Percentiles rank a stretch among this genome's conserved stretches.
Evolutionary conservation across 2,888 invertebrate genomes (phyloP).

Genomic region (Oeneis ivallda): DNA sequence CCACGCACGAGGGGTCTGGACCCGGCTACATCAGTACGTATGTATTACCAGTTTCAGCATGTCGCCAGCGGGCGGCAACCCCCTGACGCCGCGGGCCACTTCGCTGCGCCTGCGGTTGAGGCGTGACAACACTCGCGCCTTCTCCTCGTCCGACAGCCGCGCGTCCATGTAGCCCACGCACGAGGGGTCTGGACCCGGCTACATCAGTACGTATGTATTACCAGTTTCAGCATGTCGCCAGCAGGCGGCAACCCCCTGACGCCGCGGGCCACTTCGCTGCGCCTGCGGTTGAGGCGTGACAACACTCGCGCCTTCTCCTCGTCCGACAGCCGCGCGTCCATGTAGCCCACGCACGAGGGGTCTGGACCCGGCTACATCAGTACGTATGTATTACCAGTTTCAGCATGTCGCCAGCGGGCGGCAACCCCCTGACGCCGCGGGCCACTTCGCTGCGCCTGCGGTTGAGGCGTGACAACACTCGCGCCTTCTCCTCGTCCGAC

Average conservation of each 20-base stretch:
- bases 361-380: slow-evolving; percentile 55
- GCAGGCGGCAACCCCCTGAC: slow-evolving; percentile 55
- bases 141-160: slow-evolving; percentile 53
- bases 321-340: slow-evolving; percentile 49
- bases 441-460: slow-evolving; percentile 62
- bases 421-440: slow-evolving; percentile 50
- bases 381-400: slow-evolving; percentile 70
- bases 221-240: slow-evolving; percentile 71
- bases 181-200: slow-evolving; percentile 56
- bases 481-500: slow-evolving; percentile 52
- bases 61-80: slow-evolving; percentile 60
- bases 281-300: slow-evolving; percentile 61
- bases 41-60: slow-evolving; percentile 67
- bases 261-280: slow-evolving; percentile 62
- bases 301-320: slow-evolving; percentile 59
- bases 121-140: slow-evolving; percentile 54
- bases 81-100: slow-evolving; percentile 56
- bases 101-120: slow-evolving; percentile 65
- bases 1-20: slow-evolving; percentile 55
- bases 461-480: slow-evolving; percentile 62
- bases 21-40: slow-evolving; percentile 47
- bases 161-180: slow-evolving; percentile 63
- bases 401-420: slow-evolving; percentile 69
- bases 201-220: slow-evolving; percentile 37
- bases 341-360: slow-evolving; percentile 56